phyloP scores from a whole-genome alignment of 2,113 vertebrate species.

The Stomatorhinus ivindoensis region DNA sequence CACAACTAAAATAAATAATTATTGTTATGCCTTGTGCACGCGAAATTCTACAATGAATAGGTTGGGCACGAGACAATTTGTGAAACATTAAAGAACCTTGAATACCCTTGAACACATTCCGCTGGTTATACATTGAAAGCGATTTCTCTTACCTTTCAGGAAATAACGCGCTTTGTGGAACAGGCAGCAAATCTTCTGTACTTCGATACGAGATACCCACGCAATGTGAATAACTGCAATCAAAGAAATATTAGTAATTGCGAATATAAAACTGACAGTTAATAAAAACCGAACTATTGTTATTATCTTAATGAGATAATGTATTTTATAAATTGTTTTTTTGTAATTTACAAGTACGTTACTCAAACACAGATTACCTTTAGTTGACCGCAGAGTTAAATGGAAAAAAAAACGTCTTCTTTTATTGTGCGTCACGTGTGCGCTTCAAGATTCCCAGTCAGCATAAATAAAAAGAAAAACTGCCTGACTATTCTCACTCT shows the following conservation, averaged over 20 bases:
- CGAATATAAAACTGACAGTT: neutral
- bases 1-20: too few relatives aligned
- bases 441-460: neutral
- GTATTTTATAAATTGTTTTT: neutral
- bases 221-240: neutral
- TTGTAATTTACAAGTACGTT: neutral
- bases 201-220: neutral
- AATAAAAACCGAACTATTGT: neutral
- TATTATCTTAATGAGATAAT: neutral
- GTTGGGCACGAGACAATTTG: neutral
- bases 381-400: neutral
- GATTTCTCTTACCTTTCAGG: neutral
- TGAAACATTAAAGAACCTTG: neutral
- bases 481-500: neutral
- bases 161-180: neutral
- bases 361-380: neutral
- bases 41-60: neutral
- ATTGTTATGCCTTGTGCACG: too few relatives aligned
- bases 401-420: neutral
- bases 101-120: neutral
- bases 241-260: neutral
- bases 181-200: neutral
- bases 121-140: neutral
- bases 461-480: neutral
- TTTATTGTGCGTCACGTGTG: neutral